phyloP scores from a whole-genome alignment of 2,113 vertebrate genomes.

The Papio anubis region DNA sequence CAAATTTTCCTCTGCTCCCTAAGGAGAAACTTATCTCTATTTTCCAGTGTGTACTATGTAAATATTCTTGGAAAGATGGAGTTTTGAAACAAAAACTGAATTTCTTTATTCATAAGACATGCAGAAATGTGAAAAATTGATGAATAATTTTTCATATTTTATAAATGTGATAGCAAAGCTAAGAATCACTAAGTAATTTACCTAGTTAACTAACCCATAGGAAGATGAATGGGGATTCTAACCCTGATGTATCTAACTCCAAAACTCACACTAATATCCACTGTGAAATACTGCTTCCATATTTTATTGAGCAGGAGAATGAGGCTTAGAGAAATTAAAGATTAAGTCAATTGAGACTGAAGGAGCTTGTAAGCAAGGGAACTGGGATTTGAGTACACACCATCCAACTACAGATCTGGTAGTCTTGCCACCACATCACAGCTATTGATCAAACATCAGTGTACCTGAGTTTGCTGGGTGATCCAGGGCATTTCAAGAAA shows the following conservation, averaged over 20 bases:
- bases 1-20: not conserved
- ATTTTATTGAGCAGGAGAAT: not conserved
- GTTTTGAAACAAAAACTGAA: not conserved
- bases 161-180: not conserved
- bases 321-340: not conserved
- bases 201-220: no score
- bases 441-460: not conserved
- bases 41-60: not conserved
- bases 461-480: not conserved
- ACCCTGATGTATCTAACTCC: not conserved
- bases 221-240: not conserved
- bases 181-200: not conserved
- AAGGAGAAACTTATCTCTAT: not conserved
- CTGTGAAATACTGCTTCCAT: not conserved
- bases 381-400: not conserved
- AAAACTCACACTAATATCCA: not conserved
- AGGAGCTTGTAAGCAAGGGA: not conserved
- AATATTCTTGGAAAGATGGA: not conserved
- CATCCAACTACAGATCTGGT: not conserved
- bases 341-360: not conserved
- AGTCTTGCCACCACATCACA: not conserved
- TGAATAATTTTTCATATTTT: not conserved
- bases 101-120: not conserved
- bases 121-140: not conserved
- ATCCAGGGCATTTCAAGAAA: no score